phyloP scores from a whole-genome alignment of 2,888 invertebrate species.

The Escarpia spicata region DNA sequence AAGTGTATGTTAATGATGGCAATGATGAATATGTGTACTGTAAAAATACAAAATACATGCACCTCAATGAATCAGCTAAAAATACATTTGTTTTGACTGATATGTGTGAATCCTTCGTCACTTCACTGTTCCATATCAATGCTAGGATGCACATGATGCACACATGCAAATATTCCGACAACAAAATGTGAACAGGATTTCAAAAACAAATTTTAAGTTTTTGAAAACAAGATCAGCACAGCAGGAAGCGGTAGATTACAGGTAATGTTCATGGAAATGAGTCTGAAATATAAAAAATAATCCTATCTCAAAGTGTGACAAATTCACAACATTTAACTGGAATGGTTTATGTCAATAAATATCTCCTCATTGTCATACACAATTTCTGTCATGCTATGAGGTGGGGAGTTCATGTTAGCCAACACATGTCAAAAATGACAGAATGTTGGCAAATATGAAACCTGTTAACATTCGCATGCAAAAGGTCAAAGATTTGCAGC shows the following conservation, averaged over 20 bases:
- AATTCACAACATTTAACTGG: neutral
- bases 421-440: neutral
- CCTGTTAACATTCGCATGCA: neutral
- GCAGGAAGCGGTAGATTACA: neutral
- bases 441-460: neutral
- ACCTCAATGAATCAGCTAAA: neutral
- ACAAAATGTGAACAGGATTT: neutral
- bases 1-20: neutral
- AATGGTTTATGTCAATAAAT: neutral
- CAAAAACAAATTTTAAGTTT: neutral
- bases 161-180: neutral
- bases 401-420: neutral
- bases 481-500: neutral
- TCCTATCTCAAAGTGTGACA: neutral
- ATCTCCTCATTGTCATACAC: neutral
- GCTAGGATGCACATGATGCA: neutral
- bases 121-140: neutral
- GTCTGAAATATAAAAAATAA: neutral
- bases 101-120: neutral
- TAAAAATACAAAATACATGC: neutral
- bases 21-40: neutral
- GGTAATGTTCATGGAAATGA: neutral
- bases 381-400: neutral
- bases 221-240: neutral
- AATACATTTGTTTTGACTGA: neutral